phyloP scores from a whole-genome alignment of 2,888 invertebrate species.

The Brenthis ino region DNA sequence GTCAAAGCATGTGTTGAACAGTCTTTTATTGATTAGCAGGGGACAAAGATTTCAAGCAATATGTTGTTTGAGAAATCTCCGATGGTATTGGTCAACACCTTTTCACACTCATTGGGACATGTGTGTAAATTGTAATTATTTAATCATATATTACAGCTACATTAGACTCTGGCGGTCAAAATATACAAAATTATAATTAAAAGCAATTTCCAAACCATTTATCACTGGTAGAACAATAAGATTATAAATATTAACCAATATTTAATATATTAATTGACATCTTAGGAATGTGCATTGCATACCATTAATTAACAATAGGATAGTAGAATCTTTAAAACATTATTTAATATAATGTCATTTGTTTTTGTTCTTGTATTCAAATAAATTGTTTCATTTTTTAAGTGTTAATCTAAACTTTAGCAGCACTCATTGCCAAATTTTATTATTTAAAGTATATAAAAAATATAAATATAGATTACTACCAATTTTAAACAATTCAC shows the following conservation, averaged over 20 bases:
- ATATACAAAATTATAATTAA: constrained; percentile 23
- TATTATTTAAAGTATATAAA: neutral
- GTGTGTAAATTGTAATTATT: constrained; percentile 47
- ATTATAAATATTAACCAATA: constrained; percentile 25
- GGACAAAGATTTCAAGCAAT: constrained; percentile 53
- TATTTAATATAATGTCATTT: constrained; percentile 31
- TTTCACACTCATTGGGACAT: constrained; percentile 71
- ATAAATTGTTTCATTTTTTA: constrained; percentile 11
- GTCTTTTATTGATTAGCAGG: constrained; percentile 96
- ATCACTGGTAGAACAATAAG: constrained; percentile 29
- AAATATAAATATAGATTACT: neutral
- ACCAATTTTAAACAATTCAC: neutral
- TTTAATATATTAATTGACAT: constrained; percentile 27
- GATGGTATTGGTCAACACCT: constrained; percentile 58
- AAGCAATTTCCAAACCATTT: constrained; percentile 24
- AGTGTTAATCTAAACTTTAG: constrained; percentile 9
- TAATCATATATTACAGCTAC: constrained; percentile 47
- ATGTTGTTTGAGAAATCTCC: constrained; percentile 45
- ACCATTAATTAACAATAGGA: constrained; percentile 43
- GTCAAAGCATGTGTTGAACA: constrained; percentile 99
- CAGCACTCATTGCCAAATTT: constrained; percentile 19
- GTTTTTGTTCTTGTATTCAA: constrained; percentile 25
- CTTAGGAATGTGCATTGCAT: constrained; percentile 41
- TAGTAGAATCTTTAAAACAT: constrained; percentile 40
- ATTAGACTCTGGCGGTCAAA: constrained; percentile 35